Conservation (phyloP, 2,888 invertebrate genomes). For the Lasioglossum vierecki region DNA sequence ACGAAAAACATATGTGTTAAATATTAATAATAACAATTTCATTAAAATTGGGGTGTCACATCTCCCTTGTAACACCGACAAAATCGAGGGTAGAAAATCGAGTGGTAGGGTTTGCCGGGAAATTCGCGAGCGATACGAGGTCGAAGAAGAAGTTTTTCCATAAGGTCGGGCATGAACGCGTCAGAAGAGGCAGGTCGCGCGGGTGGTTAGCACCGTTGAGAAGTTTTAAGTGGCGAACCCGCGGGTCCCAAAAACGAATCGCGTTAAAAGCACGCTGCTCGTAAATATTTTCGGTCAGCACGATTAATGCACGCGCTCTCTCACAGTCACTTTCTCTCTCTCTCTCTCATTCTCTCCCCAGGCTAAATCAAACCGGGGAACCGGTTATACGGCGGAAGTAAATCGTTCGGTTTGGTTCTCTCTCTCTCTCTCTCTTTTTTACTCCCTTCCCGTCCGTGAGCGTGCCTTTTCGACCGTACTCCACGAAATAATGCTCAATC, state of each 20-base stretch:
- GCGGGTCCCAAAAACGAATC: conserved; percentile 29
- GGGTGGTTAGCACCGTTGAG: conserved; percentile 35
- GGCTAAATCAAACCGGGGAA: neutral
- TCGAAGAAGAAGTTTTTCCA: conserved; percentile 39
- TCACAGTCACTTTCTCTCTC: neutral
- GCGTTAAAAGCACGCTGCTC: conserved; percentile 11
- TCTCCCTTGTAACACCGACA: neutral
- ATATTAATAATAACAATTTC: no score
- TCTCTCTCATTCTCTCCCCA: neutral
- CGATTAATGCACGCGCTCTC: conserved; percentile 30
- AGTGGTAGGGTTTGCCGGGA: neutral
- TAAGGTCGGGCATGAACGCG: conserved; percentile 26
- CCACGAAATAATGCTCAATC: conserved; percentile 32
- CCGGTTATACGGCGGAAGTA: conserved; percentile 8
- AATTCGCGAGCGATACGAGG: conserved; percentile 26
- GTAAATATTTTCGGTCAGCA: conserved; percentile 36
- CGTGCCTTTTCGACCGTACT: conserved; percentile 5
- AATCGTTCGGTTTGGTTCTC: conserved; percentile 28
- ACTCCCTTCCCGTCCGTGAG: neutral
- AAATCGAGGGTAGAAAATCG: neutral
- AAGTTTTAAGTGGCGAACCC: conserved; percentile 40
- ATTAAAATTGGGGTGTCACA: no score
- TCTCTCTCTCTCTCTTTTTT: neutral
- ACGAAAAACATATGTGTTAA: no score
- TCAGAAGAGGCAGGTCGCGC: conserved; percentile 1